Evolutionary conservation across 2,113 vertebrate species (phyloP).

Genomic region (Atractosteus spatula): DNA sequence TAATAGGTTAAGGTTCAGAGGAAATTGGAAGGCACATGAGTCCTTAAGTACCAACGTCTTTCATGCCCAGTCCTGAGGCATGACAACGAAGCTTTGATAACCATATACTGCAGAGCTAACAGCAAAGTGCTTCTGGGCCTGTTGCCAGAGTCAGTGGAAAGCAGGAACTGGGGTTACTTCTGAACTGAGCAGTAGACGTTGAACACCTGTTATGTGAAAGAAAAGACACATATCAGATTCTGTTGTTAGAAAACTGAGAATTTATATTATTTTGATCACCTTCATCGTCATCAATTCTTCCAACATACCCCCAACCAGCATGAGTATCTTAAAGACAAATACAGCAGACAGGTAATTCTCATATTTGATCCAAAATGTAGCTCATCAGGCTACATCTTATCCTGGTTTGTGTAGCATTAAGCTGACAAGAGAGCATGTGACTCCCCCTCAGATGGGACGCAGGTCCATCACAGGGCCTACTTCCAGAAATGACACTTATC

Average conservation of each 20-base stretch:
- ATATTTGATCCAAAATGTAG: no score
- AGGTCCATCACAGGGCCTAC: no score
- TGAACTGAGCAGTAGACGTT: not conserved
- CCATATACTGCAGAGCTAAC: not conserved
- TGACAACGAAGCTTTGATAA: not conserved
- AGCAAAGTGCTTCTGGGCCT: not conserved
- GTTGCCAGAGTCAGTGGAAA: not conserved
- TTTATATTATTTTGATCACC: no score
- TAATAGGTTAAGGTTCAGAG: not conserved
- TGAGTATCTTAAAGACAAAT: no score
- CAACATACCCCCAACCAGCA: no score
- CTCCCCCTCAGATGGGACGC: no score
- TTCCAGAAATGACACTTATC: no score
- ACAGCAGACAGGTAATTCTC: no score
- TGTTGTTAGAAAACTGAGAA: not conserved
- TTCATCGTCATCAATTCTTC: no score
- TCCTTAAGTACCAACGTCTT: not conserved
- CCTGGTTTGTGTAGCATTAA: no score
- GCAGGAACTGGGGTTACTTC: not conserved
- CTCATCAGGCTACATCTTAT: no score
- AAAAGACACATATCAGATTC: not conserved
- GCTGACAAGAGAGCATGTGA: no score
- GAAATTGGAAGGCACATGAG: not conserved
- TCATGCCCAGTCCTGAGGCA: not conserved
- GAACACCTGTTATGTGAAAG: slow-evolving; percentile 13